Evolutionary conservation across 1,140 invertebrate genomes (phyloP).

Genomic region (Papilio aristodemus): DNA sequence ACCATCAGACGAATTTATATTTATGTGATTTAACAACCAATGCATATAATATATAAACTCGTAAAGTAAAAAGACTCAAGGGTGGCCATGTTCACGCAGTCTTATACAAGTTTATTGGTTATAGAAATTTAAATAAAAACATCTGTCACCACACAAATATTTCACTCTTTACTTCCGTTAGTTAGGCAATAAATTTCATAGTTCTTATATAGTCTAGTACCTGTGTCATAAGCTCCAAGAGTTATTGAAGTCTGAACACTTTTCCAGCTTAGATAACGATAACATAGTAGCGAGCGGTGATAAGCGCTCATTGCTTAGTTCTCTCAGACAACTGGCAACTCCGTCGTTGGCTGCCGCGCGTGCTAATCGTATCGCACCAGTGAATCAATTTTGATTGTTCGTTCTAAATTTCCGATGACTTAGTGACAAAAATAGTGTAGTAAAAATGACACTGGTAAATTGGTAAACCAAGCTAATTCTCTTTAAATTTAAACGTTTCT

Average conservation of each 20-base stretch:
- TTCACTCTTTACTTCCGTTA: neutral
- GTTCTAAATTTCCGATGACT: conserved; percentile 60
- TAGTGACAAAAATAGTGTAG: conserved; percentile 66
- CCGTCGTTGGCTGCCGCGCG: conserved; percentile 46
- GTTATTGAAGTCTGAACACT: neutral
- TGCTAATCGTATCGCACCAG: conserved; percentile 51
- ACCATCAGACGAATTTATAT: too few relatives aligned
- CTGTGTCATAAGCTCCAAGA: neutral
- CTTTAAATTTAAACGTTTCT: conserved; percentile 42
- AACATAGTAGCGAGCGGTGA: neutral
- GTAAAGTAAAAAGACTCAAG: too few relatives aligned
- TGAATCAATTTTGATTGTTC: conserved; percentile 64
- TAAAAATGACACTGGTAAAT: conserved; percentile 74
- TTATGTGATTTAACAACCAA: too few relatives aligned
- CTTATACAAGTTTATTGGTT: neutral
- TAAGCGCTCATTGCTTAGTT: conserved; percentile 23
- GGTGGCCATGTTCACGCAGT: too few relatives aligned
- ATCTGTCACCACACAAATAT: neutral
- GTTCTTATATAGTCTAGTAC: neutral
- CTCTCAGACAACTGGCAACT: conserved; percentile 38
- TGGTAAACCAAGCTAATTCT: conserved; percentile 51
- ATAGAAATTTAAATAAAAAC: neutral
- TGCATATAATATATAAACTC: too few relatives aligned
- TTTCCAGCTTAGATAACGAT: neutral
- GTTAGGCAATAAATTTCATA: neutral